Evolutionary conservation across 2,888 invertebrate species (phyloP).

Genomic region (Clostera curtula): DNA sequence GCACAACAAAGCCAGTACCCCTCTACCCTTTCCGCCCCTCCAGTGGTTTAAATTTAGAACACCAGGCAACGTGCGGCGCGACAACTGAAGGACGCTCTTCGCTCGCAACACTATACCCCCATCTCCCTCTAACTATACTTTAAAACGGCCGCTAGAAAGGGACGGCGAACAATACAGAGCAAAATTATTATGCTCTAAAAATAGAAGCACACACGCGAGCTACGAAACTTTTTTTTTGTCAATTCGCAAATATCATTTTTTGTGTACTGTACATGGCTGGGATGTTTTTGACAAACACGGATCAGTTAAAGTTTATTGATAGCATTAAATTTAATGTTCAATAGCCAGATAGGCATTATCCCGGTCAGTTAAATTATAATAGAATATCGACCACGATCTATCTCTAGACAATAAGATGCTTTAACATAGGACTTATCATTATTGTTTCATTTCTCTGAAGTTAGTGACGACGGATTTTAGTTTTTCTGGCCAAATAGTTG

Average conservation of each 20-base stretch:
- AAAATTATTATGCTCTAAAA: constrained; percentile 48
- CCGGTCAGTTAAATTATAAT: too few species aligned
- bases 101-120: constrained; percentile 22
- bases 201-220: constrained; percentile 60
- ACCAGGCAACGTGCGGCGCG: constrained; percentile 39
- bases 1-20: constrained; percentile 29
- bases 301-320: too few species aligned
- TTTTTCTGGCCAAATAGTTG: too few species aligned
- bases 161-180: constrained; percentile 32
- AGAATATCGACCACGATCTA: too few species aligned
- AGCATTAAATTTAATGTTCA: too few species aligned
- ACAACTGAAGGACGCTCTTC: constrained; percentile 63
- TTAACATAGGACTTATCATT: too few species aligned
- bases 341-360: too few species aligned
- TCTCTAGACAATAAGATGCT: too few species aligned
- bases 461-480: too few species aligned
- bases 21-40: constrained; percentile 14
- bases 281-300: constrained; percentile 1
- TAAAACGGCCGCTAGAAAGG: constrained; percentile 18
- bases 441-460: too few species aligned
- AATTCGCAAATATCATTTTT: constrained; percentile 25
- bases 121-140: constrained; percentile 24
- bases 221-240: constrained; percentile 38
- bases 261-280: constrained; percentile 2
- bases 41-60: constrained; percentile 37